Base-by-base conservation (phyloP, 2,888 invertebrate species). In the Physocephala rufipes region DNA sequence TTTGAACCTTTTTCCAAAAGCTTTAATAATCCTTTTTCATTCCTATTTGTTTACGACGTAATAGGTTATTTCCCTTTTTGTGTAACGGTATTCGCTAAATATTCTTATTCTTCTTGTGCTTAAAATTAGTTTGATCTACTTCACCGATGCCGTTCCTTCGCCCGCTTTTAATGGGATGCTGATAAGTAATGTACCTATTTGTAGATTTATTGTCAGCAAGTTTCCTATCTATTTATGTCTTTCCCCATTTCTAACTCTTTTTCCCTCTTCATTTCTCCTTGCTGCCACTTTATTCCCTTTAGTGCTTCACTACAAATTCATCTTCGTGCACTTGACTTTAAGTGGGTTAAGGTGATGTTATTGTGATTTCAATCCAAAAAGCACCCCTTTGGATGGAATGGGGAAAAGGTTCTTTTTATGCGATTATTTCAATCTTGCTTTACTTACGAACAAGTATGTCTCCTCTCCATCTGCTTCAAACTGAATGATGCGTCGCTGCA, bases 271-370 rank as follows among this genome's bases (percentile, higher is more conserved):
- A 24, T 15, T 26, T 24, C 55, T 55, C 21, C 19, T n/a, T 26
- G 24, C 21, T 12, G 13, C 2, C 19, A 55, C 55, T 55, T 7
- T n/a, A 59, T n/a, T 30, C 59, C 59, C 26, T n/a, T 30, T 30
- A 61, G n/a, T 28, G 2, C 19, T 67, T 49, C 30, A 19, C 12
- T 28, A n/a, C 36, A 24, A n/a, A 66, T 53, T 66, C 15, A 36
- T 58, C 67, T 55, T 15, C 61, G 28, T 36, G 61, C 68, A 62
- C 61, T 62, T 62, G 51, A 61, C 61, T 62, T 62, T 36, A 62
- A 68, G 68, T 68, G 49, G 68, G 62, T 61, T 68, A 62, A 68
- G 61, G 68, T 62, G 53, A 47, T 62, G 68, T 51, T 68, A 61
- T 61, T 61, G 68, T 62, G 68, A 62, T 36, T 55, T 21, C 53